Evolutionary conservation across 2,113 vertebrate species (phyloP).

Genomic region (Sakesphorus luctuosus): DNA sequence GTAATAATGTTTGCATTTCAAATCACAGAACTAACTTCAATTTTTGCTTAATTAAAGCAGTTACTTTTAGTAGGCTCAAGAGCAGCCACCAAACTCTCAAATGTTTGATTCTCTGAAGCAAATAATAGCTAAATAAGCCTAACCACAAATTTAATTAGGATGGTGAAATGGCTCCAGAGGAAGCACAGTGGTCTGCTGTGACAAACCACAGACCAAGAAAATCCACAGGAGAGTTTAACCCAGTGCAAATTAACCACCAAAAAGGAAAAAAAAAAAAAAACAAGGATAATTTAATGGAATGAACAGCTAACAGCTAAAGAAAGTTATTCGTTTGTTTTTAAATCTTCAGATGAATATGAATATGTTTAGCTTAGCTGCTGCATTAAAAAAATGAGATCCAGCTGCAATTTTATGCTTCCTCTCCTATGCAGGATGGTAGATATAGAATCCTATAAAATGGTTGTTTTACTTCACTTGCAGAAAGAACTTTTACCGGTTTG

Average conservation of each 20-base stretch:
- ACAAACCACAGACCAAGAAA: constrained; percentile 31
- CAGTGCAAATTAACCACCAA: not conserved
- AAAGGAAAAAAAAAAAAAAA: not conserved
- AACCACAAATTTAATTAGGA: constrained; percentile 41
- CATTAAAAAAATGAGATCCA: not conserved
- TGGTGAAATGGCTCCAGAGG: constrained; percentile 1
- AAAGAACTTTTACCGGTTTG: not conserved
- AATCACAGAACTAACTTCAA: not conserved
- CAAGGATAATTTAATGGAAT: not conserved
- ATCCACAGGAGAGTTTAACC: not conserved
- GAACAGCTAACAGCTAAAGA: not conserved
- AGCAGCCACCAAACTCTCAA: not conserved
- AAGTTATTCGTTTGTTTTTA: not conserved
- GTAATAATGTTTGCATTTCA: not conserved
- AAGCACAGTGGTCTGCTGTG: constrained; percentile 41
- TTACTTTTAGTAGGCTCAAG: not conserved
- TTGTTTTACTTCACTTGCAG: not conserved
- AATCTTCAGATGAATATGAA: not conserved
- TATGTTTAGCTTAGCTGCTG: not conserved
- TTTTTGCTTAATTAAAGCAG: constrained; percentile 15
- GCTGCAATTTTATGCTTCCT: not conserved
- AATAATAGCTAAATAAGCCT: constrained; percentile 19
- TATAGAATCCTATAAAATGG: not conserved
- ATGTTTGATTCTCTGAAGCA: not conserved
- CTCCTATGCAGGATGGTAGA: not conserved